These are phyloP conservation scores for Coreoperca whiteheadi DNA, from an alignment of 2,113 vertebrate genomes.

Conservation along the genomic window DNA sequence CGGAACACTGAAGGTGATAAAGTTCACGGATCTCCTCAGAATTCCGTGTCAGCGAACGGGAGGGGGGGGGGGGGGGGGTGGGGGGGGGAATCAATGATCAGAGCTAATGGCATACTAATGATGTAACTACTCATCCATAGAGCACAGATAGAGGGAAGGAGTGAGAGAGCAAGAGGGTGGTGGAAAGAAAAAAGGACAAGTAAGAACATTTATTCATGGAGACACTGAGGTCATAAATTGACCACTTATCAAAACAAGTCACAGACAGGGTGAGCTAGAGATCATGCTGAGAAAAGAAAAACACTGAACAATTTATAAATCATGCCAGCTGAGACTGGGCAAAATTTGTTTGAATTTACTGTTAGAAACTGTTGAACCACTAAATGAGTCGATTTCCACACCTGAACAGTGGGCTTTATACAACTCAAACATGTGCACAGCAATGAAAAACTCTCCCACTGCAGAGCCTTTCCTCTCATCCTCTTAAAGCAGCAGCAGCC, in stretches of 20 bases:
- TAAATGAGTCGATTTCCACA: slow-evolving; percentile 36
- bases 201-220: slow-evolving; percentile 2
- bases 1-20: slow-evolving; percentile 78
- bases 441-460: slow-evolving; percentile 41
- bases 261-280: neutral
- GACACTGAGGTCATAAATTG: slow-evolving; percentile 43
- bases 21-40: slow-evolving; percentile 82
- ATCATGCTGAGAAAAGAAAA: slow-evolving; percentile 11
- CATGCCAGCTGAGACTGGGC: neutral
- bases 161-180: neutral
- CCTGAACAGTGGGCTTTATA: slow-evolving; percentile 29
- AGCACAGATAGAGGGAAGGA: slow-evolving; percentile 1
- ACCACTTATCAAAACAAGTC: slow-evolving; percentile 48
- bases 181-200: neutral
- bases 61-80: slow-evolving; percentile 25
- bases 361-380: neutral
- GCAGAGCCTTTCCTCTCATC: slow-evolving; percentile 39
- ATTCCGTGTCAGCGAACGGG: slow-evolving; percentile 77
- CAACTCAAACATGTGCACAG: slow-evolving; percentile 25
- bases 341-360: slow-evolving; percentile 18
- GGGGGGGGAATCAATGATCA: slow-evolving; percentile 78
- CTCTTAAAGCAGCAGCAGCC: slow-evolving; percentile 33
- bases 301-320: neutral
- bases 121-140: slow-evolving; percentile 69
- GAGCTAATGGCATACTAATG: slow-evolving; percentile 84